Evolutionary conservation across 2,797 vertebrate species (phyloP), one percentile per base, ranked within the genome.

Genomic region (Poeciliopsis gracilis): DNA sequence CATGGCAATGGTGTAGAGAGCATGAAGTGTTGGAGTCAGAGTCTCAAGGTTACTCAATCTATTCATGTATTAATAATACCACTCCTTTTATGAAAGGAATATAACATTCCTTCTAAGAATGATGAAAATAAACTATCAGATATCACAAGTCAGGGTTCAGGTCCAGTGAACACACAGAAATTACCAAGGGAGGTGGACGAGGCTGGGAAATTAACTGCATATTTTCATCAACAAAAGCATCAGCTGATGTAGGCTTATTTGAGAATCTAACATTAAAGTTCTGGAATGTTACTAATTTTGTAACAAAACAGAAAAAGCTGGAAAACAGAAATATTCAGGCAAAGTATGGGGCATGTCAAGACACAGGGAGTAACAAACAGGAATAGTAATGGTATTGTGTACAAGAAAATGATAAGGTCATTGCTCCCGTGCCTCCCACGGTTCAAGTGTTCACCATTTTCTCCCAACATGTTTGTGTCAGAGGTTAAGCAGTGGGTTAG

Each of bases 1-100:
- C 94, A 95, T 95, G 92, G 95, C 92, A 95, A 96, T 94, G 89
- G 86, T 67, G 87, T 87, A 81, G 83, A 89, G 90, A 88, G 87
- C 80, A 78, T 87, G 80, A 87, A 85, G 89, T 86, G 87, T 77
- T 82, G 80, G 85, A 91, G 86, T 88, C 87, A 78, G 82, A 90
- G 80, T 90, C 91, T 95, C 92, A 95, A 95, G 94, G 94, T 95
- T 94, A 95, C 91, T 91, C 92, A 92, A 90, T 91, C 89, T 91
- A 89, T 92, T 94, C 91, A 88, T 93, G 90, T 92, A 91, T 91
- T 93, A 94, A 90, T 93, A 91, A 92, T 88, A 88, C 80, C 57
- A 89, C 86, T 86, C 77, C 72, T 81, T 87, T 69, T 88, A 88
- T 90, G 84, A 93, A 92, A 90, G 83, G 78, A 89, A 90, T 92